Base-by-base conservation (phyloP, 2,113 vertebrate genomes). In the Desmodus rotundus region DNA sequence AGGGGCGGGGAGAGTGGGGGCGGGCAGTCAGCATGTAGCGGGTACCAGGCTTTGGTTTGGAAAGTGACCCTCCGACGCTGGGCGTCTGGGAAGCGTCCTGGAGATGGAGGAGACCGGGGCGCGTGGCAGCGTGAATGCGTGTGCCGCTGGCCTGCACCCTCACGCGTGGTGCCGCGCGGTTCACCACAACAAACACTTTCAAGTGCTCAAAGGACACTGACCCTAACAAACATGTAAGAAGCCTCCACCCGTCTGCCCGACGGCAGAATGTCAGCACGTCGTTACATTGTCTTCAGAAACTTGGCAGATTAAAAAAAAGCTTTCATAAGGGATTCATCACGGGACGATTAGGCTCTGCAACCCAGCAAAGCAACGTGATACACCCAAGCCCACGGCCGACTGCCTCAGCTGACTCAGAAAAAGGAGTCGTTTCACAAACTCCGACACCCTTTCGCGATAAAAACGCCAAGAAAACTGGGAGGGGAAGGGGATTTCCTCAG, bases 271-370 rank as follows among this genome's bases (percentile, higher is more conserved):
- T 68, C 83, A 88, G 50, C 54, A 74, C 80, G 93, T 36, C 22
- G 80, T 89, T 43, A 65, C 47, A 80, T 83, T 50, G 89, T 36
- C 63, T 89, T 94, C 86, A 95, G 38, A 70, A 87, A 91, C 26
- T 76, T 81, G 52, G 31, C 24, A 76, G 45, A 63, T 77, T 74
- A 26, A n/a, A 31, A 76, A 26, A 36, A 28, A 24, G 17, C 31
- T 82, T 87, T 26, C 89, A 85, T 56, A 0, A 63, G 7, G 19
- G 31, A 88, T 52, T 67, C 82, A 68, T 50, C 73, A 74, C 61
- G 31, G 54, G 11, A 94, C 82, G n/a, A 19, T 50, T 89, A 84
- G 54, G 31, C 36, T 22, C 12, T 20, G 89, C 91, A n/a, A 31
- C 16, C 0, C 7, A 85, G 54, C 61, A 67, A 83, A 92, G 14